Evolutionary conservation across 64 coral and sea anemone species (phyloP), one percentile per base, ranked within the genome.

Genomic region (Pocillopora damicornis): DNA sequence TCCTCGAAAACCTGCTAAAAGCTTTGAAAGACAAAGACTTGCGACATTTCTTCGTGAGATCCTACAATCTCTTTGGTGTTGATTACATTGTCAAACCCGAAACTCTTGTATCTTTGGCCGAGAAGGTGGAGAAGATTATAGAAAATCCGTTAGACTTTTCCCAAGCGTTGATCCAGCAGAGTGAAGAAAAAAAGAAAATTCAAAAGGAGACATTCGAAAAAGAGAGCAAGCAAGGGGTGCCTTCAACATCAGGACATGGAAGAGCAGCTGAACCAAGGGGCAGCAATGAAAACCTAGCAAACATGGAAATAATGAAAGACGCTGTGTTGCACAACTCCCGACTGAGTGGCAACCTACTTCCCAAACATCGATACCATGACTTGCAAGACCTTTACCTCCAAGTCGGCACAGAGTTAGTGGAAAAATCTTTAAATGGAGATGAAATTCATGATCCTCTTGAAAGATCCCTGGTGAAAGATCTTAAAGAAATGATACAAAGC

Each of bases 21-120:
- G 77, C 88, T 1, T 59, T 90, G 0, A 38, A 38, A 75, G 78
- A 74, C 17, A 88, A 61, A 51, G 60, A 22, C 51, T 79, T 95
- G 66, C 79, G 76, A 22, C 93, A 95, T 36, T 95, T 63, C 63
- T 95, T 95, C 71, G 88, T 95, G 64, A 74, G 85, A 1, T 87
- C 89, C 15, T 88, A 83, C 56, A 95, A 95, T 56, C 62, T 95
- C 0, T 82, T 95, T 45, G 73, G 74, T 45, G 61, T 72, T 35
- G 93, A 86, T 18, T 89, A 79, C 25, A 59, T 72, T 30, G 85
- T 88, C 60, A 60, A 88, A 20, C 93, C 89, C 37, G 78, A 88
- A 26, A 76, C 76, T 42, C 63, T 95, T 13, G 64, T 69, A 15
- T 66, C 15, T 16, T 26, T 91, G 38, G 89, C 51, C 35, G 78